These are phyloP conservation scores for Sycobia sp. DNA, from an alignment of 1,140 invertebrate species.

Conservation along the genomic window DNA sequence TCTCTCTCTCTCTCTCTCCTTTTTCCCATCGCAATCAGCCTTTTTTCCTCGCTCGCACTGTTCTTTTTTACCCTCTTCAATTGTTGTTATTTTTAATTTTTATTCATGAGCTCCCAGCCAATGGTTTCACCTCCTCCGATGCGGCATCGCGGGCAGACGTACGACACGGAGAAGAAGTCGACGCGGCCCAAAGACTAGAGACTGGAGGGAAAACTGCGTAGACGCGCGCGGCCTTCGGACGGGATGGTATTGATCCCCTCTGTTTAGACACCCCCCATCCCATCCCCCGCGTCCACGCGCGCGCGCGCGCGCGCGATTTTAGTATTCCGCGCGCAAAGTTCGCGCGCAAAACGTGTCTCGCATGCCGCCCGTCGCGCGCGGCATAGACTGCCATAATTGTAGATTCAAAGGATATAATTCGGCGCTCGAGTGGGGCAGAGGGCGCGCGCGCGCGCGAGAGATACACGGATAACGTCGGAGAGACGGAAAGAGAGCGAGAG, in stretches of 20 bases:
- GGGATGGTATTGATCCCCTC: conserved; percentile 51
- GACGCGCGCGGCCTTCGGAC: background rate
- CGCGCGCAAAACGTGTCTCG: conserved; percentile 56
- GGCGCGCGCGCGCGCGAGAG: background rate
- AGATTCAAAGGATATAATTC: conserved; percentile 63
- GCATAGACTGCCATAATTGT: conserved; percentile 57
- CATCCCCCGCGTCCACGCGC: too few relatives aligned
- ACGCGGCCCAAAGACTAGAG: background rate
- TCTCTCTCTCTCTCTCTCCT: too few relatives aligned
- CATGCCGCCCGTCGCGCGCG: conserved; percentile 54
- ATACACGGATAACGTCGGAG: background rate
- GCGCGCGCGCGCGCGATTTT: too few relatives aligned
- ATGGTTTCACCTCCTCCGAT: too few relatives aligned
- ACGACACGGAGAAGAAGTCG: conserved; percentile 1
- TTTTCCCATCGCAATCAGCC: too few relatives aligned
- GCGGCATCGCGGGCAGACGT: background rate
- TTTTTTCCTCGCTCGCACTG: too few relatives aligned
- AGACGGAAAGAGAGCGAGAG: conserved; percentile 16
- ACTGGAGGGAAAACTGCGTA: too few relatives aligned
- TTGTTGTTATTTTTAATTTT: too few relatives aligned
- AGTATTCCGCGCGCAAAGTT: conserved; percentile 59
- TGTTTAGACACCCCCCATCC: conserved; percentile 49
- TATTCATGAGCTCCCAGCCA: too few relatives aligned
- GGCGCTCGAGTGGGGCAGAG: conserved; percentile 26
- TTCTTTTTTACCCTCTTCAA: too few relatives aligned